Evolutionary conservation across 2,888 invertebrate species (phyloP), one percentile per base, ranked within the genome.

Genomic region (Odiellus spinosus): DNA sequence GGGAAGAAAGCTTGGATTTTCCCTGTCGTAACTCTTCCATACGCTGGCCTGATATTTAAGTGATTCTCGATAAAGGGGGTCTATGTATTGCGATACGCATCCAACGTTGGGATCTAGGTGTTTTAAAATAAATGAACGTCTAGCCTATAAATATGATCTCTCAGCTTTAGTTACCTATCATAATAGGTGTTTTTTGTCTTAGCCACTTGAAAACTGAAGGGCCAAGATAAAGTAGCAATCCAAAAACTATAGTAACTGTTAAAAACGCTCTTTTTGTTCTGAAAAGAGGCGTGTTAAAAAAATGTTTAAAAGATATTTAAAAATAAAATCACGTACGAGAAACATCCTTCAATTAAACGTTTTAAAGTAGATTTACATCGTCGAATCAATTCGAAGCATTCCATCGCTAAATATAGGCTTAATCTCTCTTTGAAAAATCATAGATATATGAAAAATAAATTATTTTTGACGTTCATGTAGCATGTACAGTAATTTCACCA

Each of bases 11-110:
- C 73, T 70, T 39, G 73, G 72, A 56, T 76, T 75, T 14, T 70
- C 68, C 3, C 71, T 65, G 34, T 70, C 57, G 4, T 74, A 65
- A 46, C 73, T 69, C 59, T 78, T 76, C 50, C 76, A 67, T 52
- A 82, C 67, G 60, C 78, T 77, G 8, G 76, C 77, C 61, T 80
- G 79, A 60, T 76, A 77, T 51, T 77, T 75, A n/a, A 65, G 64
- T 21, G 74, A 66, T 58, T 77, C 74, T 5, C 71, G 64, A 55
- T 75, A 71, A 59, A 76, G 78, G 32, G 74, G 72, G 43, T 71
- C 71, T 53, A 82, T 59, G 52, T 76, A 74, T 59, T 77, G 76
- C 49, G 73, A 73, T 61, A 82, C 74, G 61, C 82, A 82, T 49
- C 73, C 65, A 57, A 75, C 74, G 51, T 77, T 65, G 15, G 66